Base-by-base conservation (phyloP, 1,140 invertebrate genomes). In the Temnothorax curvispinosus region DNA sequence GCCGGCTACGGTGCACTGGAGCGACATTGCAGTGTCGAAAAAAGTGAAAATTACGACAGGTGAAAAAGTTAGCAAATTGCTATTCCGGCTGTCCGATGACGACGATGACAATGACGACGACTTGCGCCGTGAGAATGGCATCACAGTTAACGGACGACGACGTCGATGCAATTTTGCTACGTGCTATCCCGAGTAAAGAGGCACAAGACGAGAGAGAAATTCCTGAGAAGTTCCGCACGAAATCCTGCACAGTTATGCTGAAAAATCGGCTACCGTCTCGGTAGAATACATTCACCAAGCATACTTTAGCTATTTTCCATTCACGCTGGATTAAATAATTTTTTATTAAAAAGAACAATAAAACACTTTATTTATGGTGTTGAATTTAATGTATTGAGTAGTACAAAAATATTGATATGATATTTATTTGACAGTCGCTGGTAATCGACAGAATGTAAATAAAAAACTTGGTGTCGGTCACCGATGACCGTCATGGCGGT, bases 11-110 rank as follows among this genome's bases (percentile, higher is more conserved):
- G 47, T 56, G 21, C 64, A 80, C n/a, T 41, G n/a, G 21, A 64
- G n/a, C 56, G 27, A 72, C 21, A 62, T 38, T 69, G 75, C 50
- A 72, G 27, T 44, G 75, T 64, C 56, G 77, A 82, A 82, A 74
- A 87, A 87, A 74, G 77, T 84, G 78, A 87, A 87, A 87, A 82
- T 15, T 38, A 32, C 7, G n/a, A 44, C 21, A 67, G 41, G 47
- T 21, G 50, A 84, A 74, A 65, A 72, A 58, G 18, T 74, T 41
- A 56, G n/a, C 32, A 56, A 80, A 71, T 50, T 64, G 13, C 32
- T 47, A 52, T 54, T 38, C 13, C 9, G 2, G 13, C 27, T 32
- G 27, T 18, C 38, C 15, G 38, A 35, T 2, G 58, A 72, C 27
- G 8, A 41, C 35, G 35, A 67, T 9, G 11, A 32, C 18, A 41